These are phyloP conservation scores for Florisuga fusca DNA, from an alignment of 2,797 vertebrate genomes.

Conservation along the genomic window DNA sequence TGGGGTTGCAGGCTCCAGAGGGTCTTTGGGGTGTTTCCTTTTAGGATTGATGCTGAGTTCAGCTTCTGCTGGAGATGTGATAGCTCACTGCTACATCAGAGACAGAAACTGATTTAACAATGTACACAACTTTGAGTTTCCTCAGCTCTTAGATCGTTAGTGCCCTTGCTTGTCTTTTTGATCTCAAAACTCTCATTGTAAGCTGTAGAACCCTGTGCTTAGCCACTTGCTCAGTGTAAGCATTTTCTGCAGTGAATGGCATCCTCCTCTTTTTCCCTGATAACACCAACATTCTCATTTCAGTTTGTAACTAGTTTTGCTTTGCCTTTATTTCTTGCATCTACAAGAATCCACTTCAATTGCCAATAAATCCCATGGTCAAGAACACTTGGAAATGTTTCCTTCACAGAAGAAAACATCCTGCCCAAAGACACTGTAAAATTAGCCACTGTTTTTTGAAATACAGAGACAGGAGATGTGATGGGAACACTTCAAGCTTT, in stretches of 20 bases:
- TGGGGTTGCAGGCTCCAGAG: rapidly evolving
- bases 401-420: neutral
- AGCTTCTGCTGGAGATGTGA: constrained; percentile 1
- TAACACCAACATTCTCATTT: neutral
- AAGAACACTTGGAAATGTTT: rapidly evolving
- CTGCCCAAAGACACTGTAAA: neutral
- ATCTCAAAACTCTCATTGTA: neutral
- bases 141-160: neutral
- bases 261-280: neutral
- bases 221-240: neutral
- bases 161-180: neutral
- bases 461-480: neutral
- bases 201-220: neutral
- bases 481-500: neutral
- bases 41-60: neutral
- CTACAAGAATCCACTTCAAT: neutral
- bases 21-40: neutral
- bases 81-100: neutral
- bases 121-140: neutral
- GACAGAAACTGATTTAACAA: neutral
- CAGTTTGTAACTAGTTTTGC: neutral
- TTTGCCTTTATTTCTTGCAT: neutral
- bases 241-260: neutral
- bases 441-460: neutral
- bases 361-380: neutral